These are phyloP conservation scores for Aegotheles bennettii DNA, from an alignment of 2,113 vertebrate genomes.

Conservation along the genomic window DNA sequence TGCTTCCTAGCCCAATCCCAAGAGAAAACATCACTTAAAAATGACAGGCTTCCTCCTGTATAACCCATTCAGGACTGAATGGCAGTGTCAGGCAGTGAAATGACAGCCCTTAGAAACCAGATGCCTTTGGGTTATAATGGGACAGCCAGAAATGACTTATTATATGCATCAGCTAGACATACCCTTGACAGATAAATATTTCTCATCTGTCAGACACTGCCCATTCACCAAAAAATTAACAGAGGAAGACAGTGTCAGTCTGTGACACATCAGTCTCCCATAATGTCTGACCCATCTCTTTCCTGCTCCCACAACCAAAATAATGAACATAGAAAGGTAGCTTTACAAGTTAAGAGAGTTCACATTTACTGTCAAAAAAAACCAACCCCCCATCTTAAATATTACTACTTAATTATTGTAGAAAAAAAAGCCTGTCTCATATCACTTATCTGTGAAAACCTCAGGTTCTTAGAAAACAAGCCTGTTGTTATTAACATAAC, in stretches of 20 bases:
- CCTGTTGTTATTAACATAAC: neutral
- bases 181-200: conserved; percentile 4
- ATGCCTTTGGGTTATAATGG: conserved; percentile 23
- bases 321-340: neutral
- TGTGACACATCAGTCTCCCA: neutral
- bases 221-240: neutral
- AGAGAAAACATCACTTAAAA: conserved; percentile 8
- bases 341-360: neutral
- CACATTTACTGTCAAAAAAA: neutral
- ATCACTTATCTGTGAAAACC: neutral
- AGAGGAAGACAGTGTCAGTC: neutral
- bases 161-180: neutral
- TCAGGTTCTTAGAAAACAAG: neutral
- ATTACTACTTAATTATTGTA: neutral
- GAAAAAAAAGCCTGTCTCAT: neutral
- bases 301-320: neutral
- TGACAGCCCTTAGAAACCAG: conserved; percentile 19
- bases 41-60: neutral
- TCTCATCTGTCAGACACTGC: neutral
- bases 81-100: neutral
- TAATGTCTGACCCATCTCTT: neutral
- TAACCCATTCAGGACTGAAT: neutral
- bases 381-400: neutral
- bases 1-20: neutral
- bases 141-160: neutral